Percentiles rank a stretch among this genome's conserved stretches.
Evolutionary conservation across 2,888 invertebrate genomes (phyloP).

Genomic region (Pteria penguin): DNA sequence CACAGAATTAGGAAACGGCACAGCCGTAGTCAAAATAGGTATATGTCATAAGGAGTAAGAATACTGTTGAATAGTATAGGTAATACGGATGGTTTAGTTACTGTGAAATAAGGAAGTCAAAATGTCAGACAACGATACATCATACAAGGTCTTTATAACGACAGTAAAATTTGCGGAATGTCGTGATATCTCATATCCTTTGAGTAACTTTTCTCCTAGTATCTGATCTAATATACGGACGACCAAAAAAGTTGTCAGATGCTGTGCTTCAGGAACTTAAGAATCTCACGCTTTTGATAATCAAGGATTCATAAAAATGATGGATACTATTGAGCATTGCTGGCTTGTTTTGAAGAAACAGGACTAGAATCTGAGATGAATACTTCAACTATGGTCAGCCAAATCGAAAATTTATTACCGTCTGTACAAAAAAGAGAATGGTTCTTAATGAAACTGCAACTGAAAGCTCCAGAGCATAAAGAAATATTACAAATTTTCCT

Average conservation of each 20-base stretch:
- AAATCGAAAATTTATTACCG: constrained; percentile 21
- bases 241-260: constrained; percentile 16
- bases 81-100: too few relatives aligned
- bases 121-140: too few relatives aligned
- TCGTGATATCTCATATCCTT: too few relatives aligned
- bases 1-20: too few relatives aligned
- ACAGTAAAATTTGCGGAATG: too few relatives aligned
- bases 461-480: not conserved
- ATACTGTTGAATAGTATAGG: too few relatives aligned
- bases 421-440: constrained; percentile 26
- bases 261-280: constrained; percentile 13
- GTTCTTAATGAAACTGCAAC: constrained; percentile 10
- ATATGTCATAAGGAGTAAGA: too few relatives aligned
- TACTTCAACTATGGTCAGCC: constrained; percentile 26
- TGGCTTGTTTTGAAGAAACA: constrained; percentile 24
- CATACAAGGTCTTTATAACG: too few relatives aligned
- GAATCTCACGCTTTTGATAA: constrained; percentile 1
- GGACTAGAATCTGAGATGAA: constrained; percentile 28
- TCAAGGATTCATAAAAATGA: constrained; percentile 6
- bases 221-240: constrained; percentile 27
- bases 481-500: constrained; percentile 9
- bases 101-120: too few relatives aligned
- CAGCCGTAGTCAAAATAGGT: too few relatives aligned
- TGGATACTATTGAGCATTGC: constrained; percentile 17
- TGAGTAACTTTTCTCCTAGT: too few relatives aligned